These are phyloP conservation scores for Spinibarbus caldwelli DNA, from an alignment of 2,797 vertebrate species.

Conservation along the genomic window DNA sequence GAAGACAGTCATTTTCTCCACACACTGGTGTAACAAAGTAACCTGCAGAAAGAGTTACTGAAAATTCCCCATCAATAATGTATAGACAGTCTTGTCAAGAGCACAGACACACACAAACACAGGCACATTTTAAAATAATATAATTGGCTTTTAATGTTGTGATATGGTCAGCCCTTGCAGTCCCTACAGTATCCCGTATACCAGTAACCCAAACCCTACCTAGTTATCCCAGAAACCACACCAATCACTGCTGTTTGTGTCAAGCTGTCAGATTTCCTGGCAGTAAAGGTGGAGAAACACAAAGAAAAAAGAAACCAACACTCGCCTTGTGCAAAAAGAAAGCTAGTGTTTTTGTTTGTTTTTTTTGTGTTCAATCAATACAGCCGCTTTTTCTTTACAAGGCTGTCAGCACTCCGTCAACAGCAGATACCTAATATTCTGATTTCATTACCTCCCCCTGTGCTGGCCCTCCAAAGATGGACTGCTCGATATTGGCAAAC, in stretches of 20 bases:
- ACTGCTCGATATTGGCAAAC: conserved; percentile 59
- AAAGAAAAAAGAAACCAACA: conserved; percentile 49
- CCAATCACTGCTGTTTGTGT: conserved; percentile 62
- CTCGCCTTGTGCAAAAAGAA: conserved; percentile 51
- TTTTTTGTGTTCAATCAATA: conserved; percentile 55
- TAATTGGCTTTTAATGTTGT: neutral
- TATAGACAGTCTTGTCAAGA: no score
- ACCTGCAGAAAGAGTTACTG: neutral
- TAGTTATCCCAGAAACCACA: conserved; percentile 60
- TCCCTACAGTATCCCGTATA: neutral
- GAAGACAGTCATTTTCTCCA: neutral
- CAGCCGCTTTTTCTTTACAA: conserved; percentile 56
- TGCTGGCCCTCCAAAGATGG: conserved; percentile 51
- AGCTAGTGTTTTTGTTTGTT: conserved; percentile 46
- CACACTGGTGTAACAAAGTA: neutral
- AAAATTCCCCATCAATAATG: no score
- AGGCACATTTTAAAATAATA: neutral
- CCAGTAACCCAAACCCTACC: conserved; percentile 36
- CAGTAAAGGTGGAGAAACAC: conserved; percentile 47
- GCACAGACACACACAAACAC: neutral
- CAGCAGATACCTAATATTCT: conserved; percentile 60
- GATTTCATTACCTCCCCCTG: conserved; percentile 60
- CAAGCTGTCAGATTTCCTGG: conserved; percentile 61
- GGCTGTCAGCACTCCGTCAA: conserved; percentile 60
- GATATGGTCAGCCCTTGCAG: neutral